These are phyloP conservation scores for Ceriagrion tenellum DNA, from an alignment of 2,888 invertebrate species.

Conservation along the genomic window DNA sequence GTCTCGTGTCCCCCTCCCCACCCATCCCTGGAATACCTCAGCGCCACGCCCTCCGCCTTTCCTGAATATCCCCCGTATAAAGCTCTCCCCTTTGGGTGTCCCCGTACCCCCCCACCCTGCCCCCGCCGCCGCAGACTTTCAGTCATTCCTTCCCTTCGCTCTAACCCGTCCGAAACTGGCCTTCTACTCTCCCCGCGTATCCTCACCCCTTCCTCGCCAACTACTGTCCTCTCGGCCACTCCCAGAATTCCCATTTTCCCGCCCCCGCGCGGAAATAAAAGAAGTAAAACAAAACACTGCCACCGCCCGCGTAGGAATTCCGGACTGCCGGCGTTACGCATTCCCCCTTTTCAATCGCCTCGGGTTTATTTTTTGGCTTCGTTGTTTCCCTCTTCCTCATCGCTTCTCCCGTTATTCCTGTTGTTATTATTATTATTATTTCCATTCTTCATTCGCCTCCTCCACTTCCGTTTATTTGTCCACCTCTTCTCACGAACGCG, in stretches of 20 bases:
- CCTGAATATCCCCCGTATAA: neutral
- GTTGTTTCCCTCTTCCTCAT: neutral
- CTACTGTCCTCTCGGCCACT: no score
- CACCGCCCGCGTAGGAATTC: neutral
- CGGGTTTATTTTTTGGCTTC: neutral
- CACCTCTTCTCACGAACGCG: neutral
- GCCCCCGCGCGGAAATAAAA: no score
- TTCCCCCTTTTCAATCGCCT: neutral
- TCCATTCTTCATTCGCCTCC: neutral
- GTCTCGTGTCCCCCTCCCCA: neutral
- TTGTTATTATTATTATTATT: neutral
- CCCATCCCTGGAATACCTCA: neutral
- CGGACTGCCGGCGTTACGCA: neutral
- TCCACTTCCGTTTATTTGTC: neutral
- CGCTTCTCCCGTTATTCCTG: neutral
- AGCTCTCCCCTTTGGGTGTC: no score
- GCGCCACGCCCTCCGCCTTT: neutral
- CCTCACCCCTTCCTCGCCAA: no score
- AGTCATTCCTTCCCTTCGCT: no score
- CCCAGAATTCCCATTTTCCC: no score
- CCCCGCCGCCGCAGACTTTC: no score
- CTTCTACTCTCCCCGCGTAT: no score
- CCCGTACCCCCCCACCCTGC: no score
- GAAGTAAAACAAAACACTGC: no score
- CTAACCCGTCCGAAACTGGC: no score